Evolutionary conservation across 2,113 vertebrate genomes (phyloP).

Genomic region (Hylia prasina): DNA sequence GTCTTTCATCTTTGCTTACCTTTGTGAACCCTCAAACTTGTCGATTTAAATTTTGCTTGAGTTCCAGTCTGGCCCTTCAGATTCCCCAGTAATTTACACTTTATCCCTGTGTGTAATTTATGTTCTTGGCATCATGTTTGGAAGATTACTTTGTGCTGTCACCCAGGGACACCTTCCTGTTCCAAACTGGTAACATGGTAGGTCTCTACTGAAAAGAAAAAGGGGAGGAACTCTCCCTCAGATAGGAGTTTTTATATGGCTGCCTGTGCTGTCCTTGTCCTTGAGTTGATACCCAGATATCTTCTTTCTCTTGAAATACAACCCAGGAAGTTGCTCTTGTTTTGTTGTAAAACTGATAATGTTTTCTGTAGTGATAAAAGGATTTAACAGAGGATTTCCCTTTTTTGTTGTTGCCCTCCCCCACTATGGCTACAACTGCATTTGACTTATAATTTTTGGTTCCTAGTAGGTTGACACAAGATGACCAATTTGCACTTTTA

Average conservation of each 20-base stretch:
- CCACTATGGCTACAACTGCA: neutral
- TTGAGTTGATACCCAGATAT: neutral
- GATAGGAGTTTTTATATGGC: neutral
- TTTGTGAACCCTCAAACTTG: neutral
- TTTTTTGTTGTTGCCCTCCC: neutral
- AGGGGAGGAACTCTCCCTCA: neutral
- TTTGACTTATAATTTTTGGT: neutral
- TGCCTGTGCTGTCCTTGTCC: neutral
- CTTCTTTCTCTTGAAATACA: neutral
- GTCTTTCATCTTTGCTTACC: constrained; percentile 30
- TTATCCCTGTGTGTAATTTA: neutral
- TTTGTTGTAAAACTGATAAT: neutral
- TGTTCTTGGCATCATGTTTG: neutral
- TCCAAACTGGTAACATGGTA: neutral
- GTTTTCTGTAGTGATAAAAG: neutral
- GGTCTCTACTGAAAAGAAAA: neutral
- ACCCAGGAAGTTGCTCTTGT: neutral
- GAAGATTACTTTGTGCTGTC: constrained; percentile 37
- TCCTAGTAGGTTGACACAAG: neutral
- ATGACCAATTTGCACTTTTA: neutral
- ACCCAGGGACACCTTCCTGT: constrained; percentile 26
- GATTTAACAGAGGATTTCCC: neutral
- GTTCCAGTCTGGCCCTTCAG: neutral
- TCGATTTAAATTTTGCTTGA: constrained; percentile 60
- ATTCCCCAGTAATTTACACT: constrained; percentile 47